These are phyloP conservation scores for Onychorhynchus coronatus DNA, from an alignment of 2,113 vertebrate species.

Conservation along the genomic window DNA sequence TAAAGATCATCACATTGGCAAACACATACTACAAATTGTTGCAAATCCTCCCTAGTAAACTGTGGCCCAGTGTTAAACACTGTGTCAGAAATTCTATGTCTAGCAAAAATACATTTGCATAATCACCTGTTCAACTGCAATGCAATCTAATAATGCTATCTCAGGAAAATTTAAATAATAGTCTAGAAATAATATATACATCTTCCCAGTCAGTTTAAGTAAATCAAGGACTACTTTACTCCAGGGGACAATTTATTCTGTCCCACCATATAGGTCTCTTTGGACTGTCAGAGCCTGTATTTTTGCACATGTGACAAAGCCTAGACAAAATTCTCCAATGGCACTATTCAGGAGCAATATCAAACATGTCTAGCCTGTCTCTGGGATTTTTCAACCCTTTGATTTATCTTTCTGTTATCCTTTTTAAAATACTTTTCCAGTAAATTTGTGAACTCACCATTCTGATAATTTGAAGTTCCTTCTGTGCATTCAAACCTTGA, in stretches of 20 bases:
- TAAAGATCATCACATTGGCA: background rate
- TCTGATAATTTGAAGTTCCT: background rate
- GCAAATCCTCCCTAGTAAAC: background rate
- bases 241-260: constrained; percentile 2
- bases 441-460: background rate
- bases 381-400: background rate
- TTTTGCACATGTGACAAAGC: background rate
- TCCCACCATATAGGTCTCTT: background rate
- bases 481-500: background rate
- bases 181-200: background rate
- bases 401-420: background rate
- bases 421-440: background rate
- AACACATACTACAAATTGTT: background rate
- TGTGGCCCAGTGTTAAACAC: background rate
- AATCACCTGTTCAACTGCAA: constrained; percentile 16
- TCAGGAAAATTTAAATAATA: constrained; percentile 23
- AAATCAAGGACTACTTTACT: background rate
- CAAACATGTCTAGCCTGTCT: background rate
- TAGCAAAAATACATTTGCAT: constrained; percentile 9
- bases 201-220: constrained; percentile 6
- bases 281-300: background rate
- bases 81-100: background rate
- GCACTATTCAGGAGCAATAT: background rate
- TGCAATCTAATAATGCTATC: background rate
- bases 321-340: background rate